Evolutionary conservation across 2,888 invertebrate species (phyloP), one percentile per base, ranked within the genome.

Genomic region (Melieria crassipennis): DNA sequence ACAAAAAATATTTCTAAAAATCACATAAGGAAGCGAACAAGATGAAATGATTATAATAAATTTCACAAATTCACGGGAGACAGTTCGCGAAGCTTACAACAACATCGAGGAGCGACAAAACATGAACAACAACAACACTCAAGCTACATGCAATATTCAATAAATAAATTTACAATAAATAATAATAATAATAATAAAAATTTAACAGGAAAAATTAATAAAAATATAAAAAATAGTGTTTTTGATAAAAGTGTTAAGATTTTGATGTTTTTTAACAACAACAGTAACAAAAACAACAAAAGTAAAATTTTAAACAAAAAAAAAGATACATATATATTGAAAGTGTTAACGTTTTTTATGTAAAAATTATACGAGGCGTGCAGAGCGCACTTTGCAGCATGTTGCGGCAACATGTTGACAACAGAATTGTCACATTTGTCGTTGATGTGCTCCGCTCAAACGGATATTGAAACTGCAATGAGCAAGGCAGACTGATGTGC

Each of bases 221-320:
- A 65, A 70, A 48, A 48, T 55, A 13, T 63, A 57, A 64, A 1
- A 55, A 43, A 55, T 80, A 81, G 81, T 78, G 82, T 78, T 75
- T 81, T 81, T 83, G 81, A 83, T 82, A 81, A 80, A 79, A 78
- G 77, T 82, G 78, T 81, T 81, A 76, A 78, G 71, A 77, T 82
- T 83, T 81, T 79, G 75, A 79, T 78, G 79, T 81, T 61, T 73
- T 79, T 81, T 79, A 80, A 56, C 16, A 48, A 58, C 45, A 67
- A 57, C 9, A 50, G 16, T 16, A 16, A 16, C 16, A 16, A 16
- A 1, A 16, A 16, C 16, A 16, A 16, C 16, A 16, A 16, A 16
- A 16, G 16, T 16, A 16, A 16, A 16, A 16, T 16, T 16, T 16
- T 16, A 16, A 16, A 16, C 16, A 16, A 16, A 16, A 48, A 48